A percentile compares a stretch with the other conserved stretches of the same genome.
Conservation (phyloP, 2,797 vertebrate species). For the Mionectes olivaceus region DNA sequence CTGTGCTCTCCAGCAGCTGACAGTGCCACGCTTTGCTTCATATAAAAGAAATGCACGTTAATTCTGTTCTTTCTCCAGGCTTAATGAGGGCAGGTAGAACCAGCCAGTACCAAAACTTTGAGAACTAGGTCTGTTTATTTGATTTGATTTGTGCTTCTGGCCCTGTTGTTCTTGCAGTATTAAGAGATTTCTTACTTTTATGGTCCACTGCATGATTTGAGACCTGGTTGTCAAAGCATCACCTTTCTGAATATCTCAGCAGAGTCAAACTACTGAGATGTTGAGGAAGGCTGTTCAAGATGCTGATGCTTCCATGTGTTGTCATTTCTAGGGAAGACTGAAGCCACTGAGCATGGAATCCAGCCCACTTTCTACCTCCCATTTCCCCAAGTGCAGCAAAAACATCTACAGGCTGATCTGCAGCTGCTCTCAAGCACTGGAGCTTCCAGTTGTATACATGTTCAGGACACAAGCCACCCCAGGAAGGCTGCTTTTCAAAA, state of each 20-base stretch:
- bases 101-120: neutral
- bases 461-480: neutral
- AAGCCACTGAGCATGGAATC: neutral
- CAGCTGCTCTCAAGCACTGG: neutral
- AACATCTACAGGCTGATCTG: neutral
- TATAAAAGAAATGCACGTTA: neutral
- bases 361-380: neutral
- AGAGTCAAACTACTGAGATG: neutral
- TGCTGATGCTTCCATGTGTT: neutral
- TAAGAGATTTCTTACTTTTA: neutral
- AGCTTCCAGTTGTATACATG: neutral
- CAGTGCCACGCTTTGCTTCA: neutral
- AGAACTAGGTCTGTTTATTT: neutral
- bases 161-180: neutral
- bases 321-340: constrained; percentile 20
- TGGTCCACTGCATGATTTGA: neutral
- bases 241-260: neutral
- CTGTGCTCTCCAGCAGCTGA: neutral
- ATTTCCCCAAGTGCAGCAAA: neutral
- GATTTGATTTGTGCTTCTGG: neutral
- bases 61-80: neutral
- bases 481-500: constrained; percentile 18
- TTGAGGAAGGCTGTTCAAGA: neutral
- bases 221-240: neutral
- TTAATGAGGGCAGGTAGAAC: constrained; percentile 1